Evolutionary conservation across 2,797 vertebrate species (phyloP).

Genomic region (Alauda arvensis): DNA sequence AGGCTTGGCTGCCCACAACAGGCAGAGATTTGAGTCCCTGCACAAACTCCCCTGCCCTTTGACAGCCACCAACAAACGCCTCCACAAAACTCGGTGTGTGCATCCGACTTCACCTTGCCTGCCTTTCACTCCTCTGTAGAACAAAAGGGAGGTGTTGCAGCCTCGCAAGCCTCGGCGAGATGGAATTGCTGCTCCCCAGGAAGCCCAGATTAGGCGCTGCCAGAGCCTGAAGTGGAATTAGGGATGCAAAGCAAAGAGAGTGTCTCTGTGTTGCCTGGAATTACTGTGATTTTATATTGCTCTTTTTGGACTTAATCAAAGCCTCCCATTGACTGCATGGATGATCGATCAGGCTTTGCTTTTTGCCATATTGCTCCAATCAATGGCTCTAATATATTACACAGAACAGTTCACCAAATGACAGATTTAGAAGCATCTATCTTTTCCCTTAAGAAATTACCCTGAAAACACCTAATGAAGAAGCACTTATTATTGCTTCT

Average conservation of each 20-base stretch:
- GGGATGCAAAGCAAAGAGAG: slow-evolving; percentile 39
- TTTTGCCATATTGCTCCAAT: slow-evolving; percentile 64
- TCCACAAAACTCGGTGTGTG: neutral
- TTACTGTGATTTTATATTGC: slow-evolving; percentile 60
- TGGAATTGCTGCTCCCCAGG: neutral
- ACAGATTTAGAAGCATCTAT: slow-evolving; percentile 60
- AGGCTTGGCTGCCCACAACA: neutral
- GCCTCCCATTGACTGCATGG: slow-evolving; percentile 42
- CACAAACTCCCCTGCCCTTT: neutral
- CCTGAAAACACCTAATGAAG: slow-evolving; percentile 62
- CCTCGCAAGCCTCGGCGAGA: neutral
- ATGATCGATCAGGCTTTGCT: slow-evolving; percentile 63
- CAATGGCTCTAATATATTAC: slow-evolving; percentile 72
- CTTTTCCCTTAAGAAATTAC: slow-evolving; percentile 60
- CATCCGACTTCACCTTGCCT: neutral
- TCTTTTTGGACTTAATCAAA: slow-evolving; percentile 57
- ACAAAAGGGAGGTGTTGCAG: neutral
- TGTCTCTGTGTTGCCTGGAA: slow-evolving; percentile 52
- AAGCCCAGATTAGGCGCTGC: slow-evolving; percentile 53
- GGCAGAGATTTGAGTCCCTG: neutral
- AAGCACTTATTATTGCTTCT: slow-evolving; percentile 44
- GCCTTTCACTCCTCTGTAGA: neutral
- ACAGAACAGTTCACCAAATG: slow-evolving; percentile 61
- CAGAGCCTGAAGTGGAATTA: slow-evolving; percentile 3
- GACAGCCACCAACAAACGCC: neutral